These are phyloP conservation scores for Lucinisca nassula DNA, from an alignment of 2,888 invertebrate species.

Conservation along the genomic window DNA sequence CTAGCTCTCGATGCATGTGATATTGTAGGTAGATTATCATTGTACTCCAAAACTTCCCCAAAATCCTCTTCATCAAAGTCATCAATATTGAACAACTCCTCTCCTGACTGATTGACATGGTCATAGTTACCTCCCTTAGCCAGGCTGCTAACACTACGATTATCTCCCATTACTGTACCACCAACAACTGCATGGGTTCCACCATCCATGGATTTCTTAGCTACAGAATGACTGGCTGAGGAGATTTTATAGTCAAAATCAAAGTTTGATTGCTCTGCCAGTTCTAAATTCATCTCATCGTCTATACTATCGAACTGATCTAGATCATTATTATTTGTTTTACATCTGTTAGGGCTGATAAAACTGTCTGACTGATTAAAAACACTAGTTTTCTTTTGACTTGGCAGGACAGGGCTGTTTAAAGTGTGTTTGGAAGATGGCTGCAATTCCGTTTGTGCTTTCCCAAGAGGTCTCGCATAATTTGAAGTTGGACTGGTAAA, in stretches of 20 bases:
- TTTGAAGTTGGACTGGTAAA: neutral
- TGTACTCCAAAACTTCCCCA: slow-evolving; percentile 49
- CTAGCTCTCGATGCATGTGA: neutral
- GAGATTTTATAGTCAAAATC: slow-evolving; percentile 61
- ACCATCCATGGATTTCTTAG: neutral
- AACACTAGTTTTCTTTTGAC: neutral
- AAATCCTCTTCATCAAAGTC: slow-evolving; percentile 70
- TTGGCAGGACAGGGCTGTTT: neutral
- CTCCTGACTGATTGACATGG: slow-evolving; percentile 28
- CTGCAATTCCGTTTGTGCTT: neutral
- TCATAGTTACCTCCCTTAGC: slow-evolving; percentile 36
- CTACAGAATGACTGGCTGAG: neutral
- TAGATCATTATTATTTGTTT: neutral
- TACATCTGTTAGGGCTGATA: neutral
- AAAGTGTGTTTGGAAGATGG: neutral
- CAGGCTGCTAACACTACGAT: neutral
- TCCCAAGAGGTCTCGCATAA: neutral
- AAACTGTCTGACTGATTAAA: slow-evolving; percentile 13
- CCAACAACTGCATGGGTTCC: neutral
- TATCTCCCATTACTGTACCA: slow-evolving; percentile 1
- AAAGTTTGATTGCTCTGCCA: slow-evolving; percentile 57
- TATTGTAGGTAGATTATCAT: slow-evolving; percentile 32
- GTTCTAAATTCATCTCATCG: slow-evolving; percentile 57
- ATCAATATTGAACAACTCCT: slow-evolving; percentile 43
- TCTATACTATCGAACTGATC: slow-evolving; percentile 63